Conservation (phyloP, 2,797 vertebrate species). For the Potorous gilbertii region DNA sequence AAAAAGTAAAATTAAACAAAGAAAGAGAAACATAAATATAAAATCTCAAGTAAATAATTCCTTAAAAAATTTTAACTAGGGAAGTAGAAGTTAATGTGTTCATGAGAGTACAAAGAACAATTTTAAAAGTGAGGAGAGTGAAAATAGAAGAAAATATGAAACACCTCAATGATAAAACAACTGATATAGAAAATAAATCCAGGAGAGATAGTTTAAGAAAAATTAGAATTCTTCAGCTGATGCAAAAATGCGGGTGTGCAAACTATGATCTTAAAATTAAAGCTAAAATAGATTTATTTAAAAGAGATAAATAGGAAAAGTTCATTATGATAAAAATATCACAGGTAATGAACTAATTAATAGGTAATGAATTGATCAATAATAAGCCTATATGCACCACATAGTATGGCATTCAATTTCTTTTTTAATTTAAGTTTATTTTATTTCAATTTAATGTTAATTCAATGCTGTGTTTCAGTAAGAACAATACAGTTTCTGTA, state of each 20-base stretch:
- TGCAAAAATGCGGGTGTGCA: too few species aligned
- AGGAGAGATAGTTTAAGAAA: background rate
- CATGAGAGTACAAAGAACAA: background rate
- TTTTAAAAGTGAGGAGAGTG: background rate
- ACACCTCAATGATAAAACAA: background rate
- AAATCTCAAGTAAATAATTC: background rate
- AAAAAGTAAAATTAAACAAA: background rate
- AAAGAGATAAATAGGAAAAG: too few species aligned
- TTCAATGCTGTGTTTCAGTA: constrained; percentile 99
- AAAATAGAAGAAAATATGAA: background rate
- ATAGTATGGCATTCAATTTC: too few species aligned
- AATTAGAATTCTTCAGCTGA: too few species aligned
- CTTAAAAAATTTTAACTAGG: background rate
- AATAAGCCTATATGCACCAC: too few species aligned
- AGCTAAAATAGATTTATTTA: too few species aligned
- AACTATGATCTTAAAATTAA: too few species aligned
- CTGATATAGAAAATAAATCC: background rate
- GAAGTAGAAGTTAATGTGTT: background rate
- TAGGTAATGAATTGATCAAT: too few species aligned
- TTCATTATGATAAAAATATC: too few species aligned
- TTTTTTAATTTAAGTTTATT: constrained; percentile 99
- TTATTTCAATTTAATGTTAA: constrained; percentile 99
- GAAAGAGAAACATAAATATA: background rate
- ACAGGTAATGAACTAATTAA: too few species aligned
- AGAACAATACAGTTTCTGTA: constrained; percentile 98